phyloP scores from a whole-genome alignment of 2,888 invertebrate species.

The Eupithecia vulgata region DNA sequence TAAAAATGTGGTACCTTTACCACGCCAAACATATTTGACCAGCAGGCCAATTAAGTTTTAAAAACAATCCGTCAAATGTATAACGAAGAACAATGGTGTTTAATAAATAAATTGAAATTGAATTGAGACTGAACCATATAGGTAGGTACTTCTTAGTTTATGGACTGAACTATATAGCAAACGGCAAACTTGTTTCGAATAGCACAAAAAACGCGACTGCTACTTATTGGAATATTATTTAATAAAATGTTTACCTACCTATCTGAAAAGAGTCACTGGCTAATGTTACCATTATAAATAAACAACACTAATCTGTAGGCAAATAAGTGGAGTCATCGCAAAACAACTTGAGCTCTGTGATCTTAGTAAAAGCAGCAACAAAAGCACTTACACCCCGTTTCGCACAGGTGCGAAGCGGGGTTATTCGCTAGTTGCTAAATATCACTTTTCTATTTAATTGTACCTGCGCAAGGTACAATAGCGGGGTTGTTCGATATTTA shows the following conservation, averaged over 20 bases:
- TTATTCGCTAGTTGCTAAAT: too few relatives aligned
- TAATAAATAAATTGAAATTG: background rate
- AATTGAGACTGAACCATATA: background rate
- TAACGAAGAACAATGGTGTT: background rate
- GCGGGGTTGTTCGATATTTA: too few relatives aligned
- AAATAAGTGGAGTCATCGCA: too few relatives aligned
- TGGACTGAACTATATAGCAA: too few relatives aligned
- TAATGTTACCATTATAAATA: background rate
- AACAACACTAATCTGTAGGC: background rate
- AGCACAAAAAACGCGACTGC: background rate
- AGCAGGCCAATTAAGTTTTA: background rate
- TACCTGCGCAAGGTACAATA: too few relatives aligned
- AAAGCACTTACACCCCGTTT: too few relatives aligned
- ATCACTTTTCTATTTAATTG: too few relatives aligned
- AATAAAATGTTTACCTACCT: background rate
- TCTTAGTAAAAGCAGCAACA: too few relatives aligned
- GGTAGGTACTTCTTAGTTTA: too few relatives aligned
- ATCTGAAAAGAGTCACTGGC: background rate
- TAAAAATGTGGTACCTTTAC: background rate
- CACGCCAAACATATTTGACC: background rate
- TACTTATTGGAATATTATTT: background rate
- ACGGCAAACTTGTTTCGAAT: background rate
- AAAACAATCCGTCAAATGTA: background rate
- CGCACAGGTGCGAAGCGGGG: too few relatives aligned
- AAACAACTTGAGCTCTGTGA: too few relatives aligned